phyloP scores from a whole-genome alignment of 2,797 vertebrate genomes.

The Propithecus perrieri region DNA sequence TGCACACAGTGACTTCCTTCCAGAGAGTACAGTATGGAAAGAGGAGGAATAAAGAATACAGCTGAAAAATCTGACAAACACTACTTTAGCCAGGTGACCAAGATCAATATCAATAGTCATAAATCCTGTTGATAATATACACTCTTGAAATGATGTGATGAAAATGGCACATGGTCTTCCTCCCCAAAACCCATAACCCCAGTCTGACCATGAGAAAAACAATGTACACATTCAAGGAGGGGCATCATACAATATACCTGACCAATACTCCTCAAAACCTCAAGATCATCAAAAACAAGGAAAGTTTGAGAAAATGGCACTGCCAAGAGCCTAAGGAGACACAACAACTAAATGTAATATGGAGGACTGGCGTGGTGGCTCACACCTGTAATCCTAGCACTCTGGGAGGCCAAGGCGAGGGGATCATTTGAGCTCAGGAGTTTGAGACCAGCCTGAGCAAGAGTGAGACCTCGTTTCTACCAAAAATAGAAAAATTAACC shows the following conservation, averaged over 20 bases:
- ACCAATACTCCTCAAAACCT: conserved; percentile 19
- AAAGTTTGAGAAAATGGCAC: neutral
- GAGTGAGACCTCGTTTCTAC: too few relatives aligned
- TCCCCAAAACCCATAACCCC: neutral
- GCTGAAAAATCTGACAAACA: neutral
- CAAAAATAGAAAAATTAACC: too few relatives aligned
- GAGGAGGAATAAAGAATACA: neutral
- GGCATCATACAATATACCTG: neutral
- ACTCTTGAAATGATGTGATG: conserved; percentile 20
- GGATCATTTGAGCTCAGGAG: too few relatives aligned
- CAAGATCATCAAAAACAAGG: neutral
- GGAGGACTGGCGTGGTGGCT: neutral
- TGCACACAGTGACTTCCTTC: neutral
- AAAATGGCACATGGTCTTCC: neutral
- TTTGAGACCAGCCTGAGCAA: too few relatives aligned
- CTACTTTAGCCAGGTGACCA: neutral
- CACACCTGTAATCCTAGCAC: too few relatives aligned
- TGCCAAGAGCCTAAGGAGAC: neutral
- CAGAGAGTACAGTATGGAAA: neutral
- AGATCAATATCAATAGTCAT: neutral
- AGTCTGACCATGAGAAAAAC: conserved; percentile 16
- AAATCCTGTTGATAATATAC: neutral
- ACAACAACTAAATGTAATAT: neutral
- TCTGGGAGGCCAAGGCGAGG: too few relatives aligned
- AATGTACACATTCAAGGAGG: neutral